Conservation (phyloP, 2,113 vertebrate genomes). For the Peromyscus californicus region DNA sequence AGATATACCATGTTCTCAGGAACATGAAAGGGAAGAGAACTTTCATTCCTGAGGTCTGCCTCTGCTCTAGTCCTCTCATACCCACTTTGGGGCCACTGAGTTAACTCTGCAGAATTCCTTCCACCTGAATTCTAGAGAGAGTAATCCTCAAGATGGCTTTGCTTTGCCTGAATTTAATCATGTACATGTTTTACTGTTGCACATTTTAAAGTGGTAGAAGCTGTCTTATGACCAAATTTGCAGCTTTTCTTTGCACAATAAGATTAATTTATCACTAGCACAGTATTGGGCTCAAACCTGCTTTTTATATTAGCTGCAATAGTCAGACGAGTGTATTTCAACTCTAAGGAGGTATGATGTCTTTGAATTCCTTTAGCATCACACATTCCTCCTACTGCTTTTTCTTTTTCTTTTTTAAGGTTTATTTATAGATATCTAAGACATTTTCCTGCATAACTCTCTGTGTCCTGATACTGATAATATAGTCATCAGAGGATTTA, state of each 20-base stretch:
- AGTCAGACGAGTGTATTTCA: slow-evolving; percentile 66
- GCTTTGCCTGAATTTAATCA: neutral
- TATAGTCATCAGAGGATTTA: slow-evolving; percentile 79
- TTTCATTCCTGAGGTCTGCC: neutral
- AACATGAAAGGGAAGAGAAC: neutral
- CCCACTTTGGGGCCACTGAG: neutral
- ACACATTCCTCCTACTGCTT: slow-evolving; percentile 78
- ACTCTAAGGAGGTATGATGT: neutral
- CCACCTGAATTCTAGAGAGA: neutral
- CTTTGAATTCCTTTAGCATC: slow-evolving; percentile 73
- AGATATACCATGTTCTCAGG: neutral
- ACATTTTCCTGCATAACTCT: slow-evolving; percentile 61
- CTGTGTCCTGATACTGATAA: slow-evolving; percentile 77
- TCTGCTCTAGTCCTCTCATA: neutral
- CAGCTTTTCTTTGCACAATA: slow-evolving; percentile 32
- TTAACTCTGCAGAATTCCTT: neutral
- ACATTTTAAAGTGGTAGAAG: slow-evolving; percentile 28
- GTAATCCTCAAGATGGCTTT: neutral
- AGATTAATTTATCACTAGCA: slow-evolving; percentile 45
- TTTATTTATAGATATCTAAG: slow-evolving; percentile 83
- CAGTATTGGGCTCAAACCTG: slow-evolving; percentile 7
- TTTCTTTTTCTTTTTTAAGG: slow-evolving; percentile 44
- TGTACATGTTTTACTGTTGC: neutral
- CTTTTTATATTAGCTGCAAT: slow-evolving; percentile 37
- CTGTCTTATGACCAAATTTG: neutral